These are phyloP conservation scores for Tyria jacobaeae DNA, from an alignment of 2,888 invertebrate genomes.

Conservation along the genomic window DNA sequence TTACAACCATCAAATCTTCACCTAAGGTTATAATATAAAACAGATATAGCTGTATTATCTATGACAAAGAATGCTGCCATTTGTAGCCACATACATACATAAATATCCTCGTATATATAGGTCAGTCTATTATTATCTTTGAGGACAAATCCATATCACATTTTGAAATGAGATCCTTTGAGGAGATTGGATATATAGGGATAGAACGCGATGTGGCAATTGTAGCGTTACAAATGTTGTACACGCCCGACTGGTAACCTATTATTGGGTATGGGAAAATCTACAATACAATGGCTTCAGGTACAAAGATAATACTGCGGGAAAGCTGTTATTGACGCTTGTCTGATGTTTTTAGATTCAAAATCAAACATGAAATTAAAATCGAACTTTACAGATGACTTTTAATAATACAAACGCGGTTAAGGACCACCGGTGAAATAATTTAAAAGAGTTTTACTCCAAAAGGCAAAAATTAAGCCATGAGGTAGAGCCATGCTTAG, in stretches of 20 bases:
- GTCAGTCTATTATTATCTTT: not conserved
- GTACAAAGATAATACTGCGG: not conserved
- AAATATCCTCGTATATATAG: not conserved
- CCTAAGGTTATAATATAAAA: not conserved
- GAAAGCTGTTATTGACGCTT: not conserved
- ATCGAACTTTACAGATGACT: too few relatives aligned
- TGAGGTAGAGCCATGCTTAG: too few relatives aligned
- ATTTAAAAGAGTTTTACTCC: too few relatives aligned
- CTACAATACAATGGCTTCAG: not conserved
- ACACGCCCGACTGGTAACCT: not conserved
- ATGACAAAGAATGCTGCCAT: not conserved
- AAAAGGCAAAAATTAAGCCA: too few relatives aligned
- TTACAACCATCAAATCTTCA: not conserved
- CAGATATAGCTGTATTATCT: not conserved
- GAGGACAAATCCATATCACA: not conserved
- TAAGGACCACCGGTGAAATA: too few relatives aligned
- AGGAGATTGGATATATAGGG: conserved; percentile 2
- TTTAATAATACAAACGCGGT: too few relatives aligned
- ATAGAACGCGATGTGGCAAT: not conserved
- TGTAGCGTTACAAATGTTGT: not conserved
- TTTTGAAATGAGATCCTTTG: conserved; percentile 5
- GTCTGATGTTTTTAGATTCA: not conserved
- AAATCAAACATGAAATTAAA: not conserved
- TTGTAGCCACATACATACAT: not conserved
- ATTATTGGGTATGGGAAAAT: not conserved